These are phyloP conservation scores for Holothuria glaberrima DNA, from an alignment of 35 echinoderm and acorn worm species.

Conservation along the genomic window DNA sequence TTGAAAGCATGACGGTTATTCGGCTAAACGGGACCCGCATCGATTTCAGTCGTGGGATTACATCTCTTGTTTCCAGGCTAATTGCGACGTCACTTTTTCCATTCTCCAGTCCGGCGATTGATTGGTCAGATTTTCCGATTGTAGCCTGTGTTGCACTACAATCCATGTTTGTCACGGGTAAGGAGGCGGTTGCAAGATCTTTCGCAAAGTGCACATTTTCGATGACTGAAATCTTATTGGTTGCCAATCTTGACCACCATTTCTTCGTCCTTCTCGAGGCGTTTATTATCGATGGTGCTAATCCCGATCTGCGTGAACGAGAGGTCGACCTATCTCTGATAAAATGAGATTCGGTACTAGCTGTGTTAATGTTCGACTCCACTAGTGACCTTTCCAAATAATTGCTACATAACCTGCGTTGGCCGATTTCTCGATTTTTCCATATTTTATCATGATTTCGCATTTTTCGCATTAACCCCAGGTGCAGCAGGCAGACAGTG, in stretches of 20 bases:
- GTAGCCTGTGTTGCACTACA: background rate
- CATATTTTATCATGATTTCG: background rate
- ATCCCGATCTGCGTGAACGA: background rate
- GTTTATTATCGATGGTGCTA: background rate
- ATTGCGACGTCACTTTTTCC: background rate
- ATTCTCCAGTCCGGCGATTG: background rate
- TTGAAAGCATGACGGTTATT: constrained; percentile 15
- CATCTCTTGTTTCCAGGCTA: background rate
- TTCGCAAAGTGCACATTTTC: background rate
- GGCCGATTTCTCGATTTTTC: no score
- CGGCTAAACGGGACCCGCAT: background rate
- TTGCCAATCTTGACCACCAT: background rate
- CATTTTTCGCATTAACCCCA: background rate
- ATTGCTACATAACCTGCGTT: no score
- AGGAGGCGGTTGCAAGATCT: background rate
- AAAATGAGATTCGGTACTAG: background rate
- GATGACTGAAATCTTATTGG: background rate
- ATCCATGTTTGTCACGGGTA: background rate
- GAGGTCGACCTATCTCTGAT: background rate
- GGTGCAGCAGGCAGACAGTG: background rate
- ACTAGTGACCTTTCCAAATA: no score
- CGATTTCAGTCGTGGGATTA: background rate
- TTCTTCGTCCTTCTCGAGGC: background rate
- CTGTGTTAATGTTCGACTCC: no score
- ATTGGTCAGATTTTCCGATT: background rate